Evolutionary conservation across 2,113 vertebrate genomes (phyloP).

Genomic region (Fulica atra): DNA sequence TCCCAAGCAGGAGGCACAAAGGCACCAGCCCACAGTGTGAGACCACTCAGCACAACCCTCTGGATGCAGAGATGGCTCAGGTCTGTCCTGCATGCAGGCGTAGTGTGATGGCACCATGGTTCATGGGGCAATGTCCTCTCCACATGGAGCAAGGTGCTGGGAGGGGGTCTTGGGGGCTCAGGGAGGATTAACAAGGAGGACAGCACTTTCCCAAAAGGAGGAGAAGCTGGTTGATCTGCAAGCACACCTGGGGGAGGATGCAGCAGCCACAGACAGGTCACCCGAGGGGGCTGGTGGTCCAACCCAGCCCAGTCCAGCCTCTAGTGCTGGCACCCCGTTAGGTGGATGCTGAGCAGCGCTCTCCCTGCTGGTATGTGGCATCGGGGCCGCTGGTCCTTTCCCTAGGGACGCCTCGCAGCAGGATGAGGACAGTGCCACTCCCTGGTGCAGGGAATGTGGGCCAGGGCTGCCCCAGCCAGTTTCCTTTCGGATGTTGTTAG

Average conservation of each 20-base stretch:
- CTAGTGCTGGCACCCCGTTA: not conserved
- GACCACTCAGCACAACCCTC: not conserved
- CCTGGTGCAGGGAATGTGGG: not conserved
- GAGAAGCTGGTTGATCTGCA: not conserved
- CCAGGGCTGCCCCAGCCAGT: slow-evolving; percentile 3
- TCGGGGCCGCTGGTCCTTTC: not conserved
- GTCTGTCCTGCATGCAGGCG: not conserved
- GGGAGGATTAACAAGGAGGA: not conserved
- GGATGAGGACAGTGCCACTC: not conserved
- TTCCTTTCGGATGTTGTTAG: not conserved
- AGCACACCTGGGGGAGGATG: rapidly evolving
- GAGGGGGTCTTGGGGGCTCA: too few species aligned
- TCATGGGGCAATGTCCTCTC: not conserved
- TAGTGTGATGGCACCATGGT: not conserved
- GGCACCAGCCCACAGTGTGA: not conserved
- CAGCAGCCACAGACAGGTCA: not conserved
- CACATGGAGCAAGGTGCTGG: not conserved
- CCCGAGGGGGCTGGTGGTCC: not conserved
- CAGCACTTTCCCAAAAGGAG: not conserved
- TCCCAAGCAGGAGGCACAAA: not conserved
- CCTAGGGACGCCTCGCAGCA: not conserved
- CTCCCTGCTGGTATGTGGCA: rapidly evolving
- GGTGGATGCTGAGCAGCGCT: not conserved
- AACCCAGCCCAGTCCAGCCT: not conserved
- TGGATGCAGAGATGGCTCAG: not conserved